Percentiles rank a stretch among this genome's conserved stretches.
Evolutionary conservation across 2,113 vertebrate genomes (phyloP).

Genomic region (Rhombomys opimus): DNA sequence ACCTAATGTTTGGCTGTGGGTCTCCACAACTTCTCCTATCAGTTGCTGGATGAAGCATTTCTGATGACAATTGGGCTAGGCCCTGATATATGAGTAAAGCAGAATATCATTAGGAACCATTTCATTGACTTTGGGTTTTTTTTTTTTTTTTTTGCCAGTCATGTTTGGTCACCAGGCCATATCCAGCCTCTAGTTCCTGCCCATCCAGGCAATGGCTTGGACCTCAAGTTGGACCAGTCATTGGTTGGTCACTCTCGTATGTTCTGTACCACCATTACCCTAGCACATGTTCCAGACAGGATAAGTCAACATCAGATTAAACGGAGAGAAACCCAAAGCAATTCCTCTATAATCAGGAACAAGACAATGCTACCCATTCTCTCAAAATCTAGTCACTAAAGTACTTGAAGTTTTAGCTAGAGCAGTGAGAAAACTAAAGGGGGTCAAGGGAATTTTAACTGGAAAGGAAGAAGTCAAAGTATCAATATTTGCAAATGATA

Average conservation of each 20-base stretch:
- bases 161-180: no score
- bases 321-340: background rate
- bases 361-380: background rate
- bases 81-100: no score
- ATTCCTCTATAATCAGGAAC: background rate
- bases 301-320: background rate
- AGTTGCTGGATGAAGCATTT: no score
- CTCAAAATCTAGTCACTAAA: background rate
- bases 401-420: background rate
- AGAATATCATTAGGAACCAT: no score
- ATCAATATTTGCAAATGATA: background rate
- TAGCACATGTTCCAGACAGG: background rate
- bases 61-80: no score
- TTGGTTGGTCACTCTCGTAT: background rate
- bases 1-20: no score
- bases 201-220: background rate
- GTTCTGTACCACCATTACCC: background rate
- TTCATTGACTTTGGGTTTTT: no score
- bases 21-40: no score
- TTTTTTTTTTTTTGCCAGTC: no score
- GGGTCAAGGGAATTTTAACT: background rate
- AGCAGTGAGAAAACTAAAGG: background rate
- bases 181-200: no score
- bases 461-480: background rate
- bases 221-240: background rate